Conservation (phyloP, 2,113 vertebrate species). For the Myocastor coypus region DNA sequence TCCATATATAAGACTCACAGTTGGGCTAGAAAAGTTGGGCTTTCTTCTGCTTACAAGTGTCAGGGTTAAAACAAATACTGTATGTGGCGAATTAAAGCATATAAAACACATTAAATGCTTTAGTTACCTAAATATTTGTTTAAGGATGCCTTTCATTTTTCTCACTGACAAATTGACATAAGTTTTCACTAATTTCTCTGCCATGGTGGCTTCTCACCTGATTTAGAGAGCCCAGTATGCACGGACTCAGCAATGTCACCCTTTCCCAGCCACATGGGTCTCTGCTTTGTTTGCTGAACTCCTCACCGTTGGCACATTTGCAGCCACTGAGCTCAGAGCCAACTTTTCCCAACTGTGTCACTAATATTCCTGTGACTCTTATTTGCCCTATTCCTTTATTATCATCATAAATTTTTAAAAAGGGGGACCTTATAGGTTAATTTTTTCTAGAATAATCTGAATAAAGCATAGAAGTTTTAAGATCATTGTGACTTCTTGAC, state of each 20-base stretch:
- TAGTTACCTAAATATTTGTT: neutral
- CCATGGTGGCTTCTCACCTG: neutral
- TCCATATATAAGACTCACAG: conserved; percentile 48
- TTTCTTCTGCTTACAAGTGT: neutral
- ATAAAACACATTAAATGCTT: neutral
- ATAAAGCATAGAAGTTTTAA: neutral
- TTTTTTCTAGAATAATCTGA: conserved; percentile 36
- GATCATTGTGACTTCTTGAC: conserved; percentile 17
- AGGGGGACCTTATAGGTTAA: neutral
- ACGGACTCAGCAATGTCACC: neutral
- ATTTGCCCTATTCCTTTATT: neutral
- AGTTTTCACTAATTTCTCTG: neutral
- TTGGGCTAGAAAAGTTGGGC: neutral
- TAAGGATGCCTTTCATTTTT: neutral
- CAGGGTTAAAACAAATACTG: neutral
- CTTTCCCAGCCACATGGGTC: neutral
- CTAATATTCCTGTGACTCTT: neutral
- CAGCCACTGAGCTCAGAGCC: neutral
- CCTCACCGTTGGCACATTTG: neutral
- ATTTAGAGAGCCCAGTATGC: neutral
- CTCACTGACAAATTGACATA: neutral
- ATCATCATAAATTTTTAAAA: neutral
- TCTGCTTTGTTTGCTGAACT: neutral
- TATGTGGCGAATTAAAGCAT: neutral
- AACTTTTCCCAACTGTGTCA: neutral